Evolutionary conservation across 1,140 invertebrate genomes (phyloP).

Genomic region (Atta colombica): DNA sequence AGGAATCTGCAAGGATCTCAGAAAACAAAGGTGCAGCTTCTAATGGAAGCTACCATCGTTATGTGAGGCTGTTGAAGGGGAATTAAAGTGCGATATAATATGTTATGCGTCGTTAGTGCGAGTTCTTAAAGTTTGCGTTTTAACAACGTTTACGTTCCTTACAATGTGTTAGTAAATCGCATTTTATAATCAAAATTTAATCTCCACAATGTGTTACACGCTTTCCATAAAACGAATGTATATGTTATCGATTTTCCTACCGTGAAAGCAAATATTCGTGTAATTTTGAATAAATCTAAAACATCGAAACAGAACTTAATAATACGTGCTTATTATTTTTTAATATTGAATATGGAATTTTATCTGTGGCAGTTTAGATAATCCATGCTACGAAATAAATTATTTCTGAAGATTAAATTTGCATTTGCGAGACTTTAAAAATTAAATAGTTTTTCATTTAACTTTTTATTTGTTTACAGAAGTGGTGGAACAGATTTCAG

Average conservation of each 20-base stretch:
- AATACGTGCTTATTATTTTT: slow-evolving; percentile 6
- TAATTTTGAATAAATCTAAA: slow-evolving; percentile 23
- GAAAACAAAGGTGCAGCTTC: slow-evolving; percentile 53
- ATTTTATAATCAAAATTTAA: slow-evolving; percentile 25
- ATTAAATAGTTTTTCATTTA: not conserved
- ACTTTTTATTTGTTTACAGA: not conserved
- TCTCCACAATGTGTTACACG: not conserved
- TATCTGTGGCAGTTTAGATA: not conserved
- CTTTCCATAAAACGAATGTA: not conserved
- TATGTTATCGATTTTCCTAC: not conserved
- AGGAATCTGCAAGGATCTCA: slow-evolving; percentile 49
- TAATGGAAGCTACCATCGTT: slow-evolving; percentile 43
- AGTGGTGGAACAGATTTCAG: not conserved
- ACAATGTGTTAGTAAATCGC: not conserved
- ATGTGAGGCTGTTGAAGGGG: slow-evolving; percentile 28
- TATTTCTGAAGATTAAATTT: slow-evolving; percentile 6
- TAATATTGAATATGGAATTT: slow-evolving; percentile 15
- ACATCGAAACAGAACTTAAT: slow-evolving; percentile 20
- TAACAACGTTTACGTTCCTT: not conserved
- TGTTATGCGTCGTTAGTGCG: slow-evolving; percentile 15
- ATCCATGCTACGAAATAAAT: not conserved
- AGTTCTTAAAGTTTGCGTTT: slow-evolving; percentile 17
- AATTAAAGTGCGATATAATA: slow-evolving; percentile 50
- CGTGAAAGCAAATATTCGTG: slow-evolving; percentile 25
- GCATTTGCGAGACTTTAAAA: not conserved